Evolutionary conservation across 2,113 vertebrate species (phyloP).

Genomic region (Pogonocichla stellata): DNA sequence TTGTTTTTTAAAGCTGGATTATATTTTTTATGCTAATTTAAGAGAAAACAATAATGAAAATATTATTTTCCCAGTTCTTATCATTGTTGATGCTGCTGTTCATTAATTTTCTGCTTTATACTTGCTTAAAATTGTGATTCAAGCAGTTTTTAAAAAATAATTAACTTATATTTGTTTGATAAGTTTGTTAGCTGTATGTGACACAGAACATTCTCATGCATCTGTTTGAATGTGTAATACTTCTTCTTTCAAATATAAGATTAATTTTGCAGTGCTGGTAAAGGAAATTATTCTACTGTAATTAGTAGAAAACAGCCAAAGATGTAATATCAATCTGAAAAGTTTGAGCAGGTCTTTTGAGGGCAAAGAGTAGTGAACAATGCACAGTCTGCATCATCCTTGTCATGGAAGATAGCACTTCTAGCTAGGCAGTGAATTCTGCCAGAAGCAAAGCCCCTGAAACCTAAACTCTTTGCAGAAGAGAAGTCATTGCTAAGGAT

Average conservation of each 20-base stretch:
- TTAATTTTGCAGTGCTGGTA: neutral
- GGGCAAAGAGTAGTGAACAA: neutral
- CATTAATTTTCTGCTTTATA: neutral
- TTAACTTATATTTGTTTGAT: neutral
- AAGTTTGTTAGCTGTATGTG: neutral
- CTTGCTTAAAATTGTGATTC: neutral
- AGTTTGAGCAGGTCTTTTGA: neutral
- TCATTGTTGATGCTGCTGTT: neutral
- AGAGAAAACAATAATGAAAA: neutral
- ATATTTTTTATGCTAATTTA: neutral
- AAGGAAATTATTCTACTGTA: neutral
- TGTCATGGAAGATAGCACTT: neutral
- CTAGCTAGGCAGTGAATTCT: neutral
- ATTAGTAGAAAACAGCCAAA: neutral
- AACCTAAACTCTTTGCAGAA: neutral
- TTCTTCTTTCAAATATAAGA: neutral
- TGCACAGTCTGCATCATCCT: neutral
- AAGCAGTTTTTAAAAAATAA: neutral
- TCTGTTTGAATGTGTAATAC: neutral
- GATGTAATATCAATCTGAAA: neutral
- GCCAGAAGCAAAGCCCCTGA: neutral
- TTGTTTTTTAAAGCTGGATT: neutral
- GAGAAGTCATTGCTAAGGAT: neutral
- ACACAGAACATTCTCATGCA: neutral
- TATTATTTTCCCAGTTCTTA: neutral